Conservation (phyloP, 2,888 invertebrate species). For the Andrena dorsata region DNA sequence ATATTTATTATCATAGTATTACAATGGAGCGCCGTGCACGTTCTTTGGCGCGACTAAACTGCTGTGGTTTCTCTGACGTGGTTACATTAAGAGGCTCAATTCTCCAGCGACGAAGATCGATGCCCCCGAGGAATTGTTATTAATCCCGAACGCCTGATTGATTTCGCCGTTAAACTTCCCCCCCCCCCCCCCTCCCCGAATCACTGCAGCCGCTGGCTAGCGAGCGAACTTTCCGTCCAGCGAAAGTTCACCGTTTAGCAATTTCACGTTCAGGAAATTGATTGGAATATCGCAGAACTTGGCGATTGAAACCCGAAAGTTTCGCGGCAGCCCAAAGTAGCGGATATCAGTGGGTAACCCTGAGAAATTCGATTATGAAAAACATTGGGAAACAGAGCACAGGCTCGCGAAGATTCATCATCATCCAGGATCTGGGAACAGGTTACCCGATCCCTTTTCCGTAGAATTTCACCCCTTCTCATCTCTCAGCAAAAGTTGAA, state of each 20-base stretch:
- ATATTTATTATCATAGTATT: too few relatives aligned
- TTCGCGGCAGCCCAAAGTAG: slow-evolving; percentile 1
- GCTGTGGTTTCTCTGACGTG: too few relatives aligned
- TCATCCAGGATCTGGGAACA: not conserved
- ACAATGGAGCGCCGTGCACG: too few relatives aligned
- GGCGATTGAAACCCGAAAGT: slow-evolving; percentile 37
- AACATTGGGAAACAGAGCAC: not conserved
- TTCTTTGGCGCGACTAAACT: too few relatives aligned
- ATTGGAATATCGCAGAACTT: slow-evolving; percentile 54
- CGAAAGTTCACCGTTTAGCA: slow-evolving; percentile 49
- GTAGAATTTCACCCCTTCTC: not conserved
- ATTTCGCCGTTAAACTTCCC: slow-evolving; percentile 29
- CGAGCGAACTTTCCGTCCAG: slow-evolving; percentile 29
- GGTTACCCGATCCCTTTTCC: not conserved
- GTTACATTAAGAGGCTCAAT: too few relatives aligned
- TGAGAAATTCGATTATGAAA: slow-evolving; percentile 20
- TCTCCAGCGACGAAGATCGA: not conserved
- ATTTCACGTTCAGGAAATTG: slow-evolving; percentile 54
- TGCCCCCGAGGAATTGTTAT: slow-evolving; percentile 1
- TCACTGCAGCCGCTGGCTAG: slow-evolving; percentile 6
- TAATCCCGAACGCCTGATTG: slow-evolving; percentile 41
- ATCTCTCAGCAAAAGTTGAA: not conserved
- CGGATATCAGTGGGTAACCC: not conserved
- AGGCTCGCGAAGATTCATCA: not conserved
- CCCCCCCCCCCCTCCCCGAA: too few relatives aligned